Evolutionary conservation across 2,888 invertebrate species (phyloP), one percentile per base, ranked within the genome.

Genomic region (Sinopyrophorus schimmeli): DNA sequence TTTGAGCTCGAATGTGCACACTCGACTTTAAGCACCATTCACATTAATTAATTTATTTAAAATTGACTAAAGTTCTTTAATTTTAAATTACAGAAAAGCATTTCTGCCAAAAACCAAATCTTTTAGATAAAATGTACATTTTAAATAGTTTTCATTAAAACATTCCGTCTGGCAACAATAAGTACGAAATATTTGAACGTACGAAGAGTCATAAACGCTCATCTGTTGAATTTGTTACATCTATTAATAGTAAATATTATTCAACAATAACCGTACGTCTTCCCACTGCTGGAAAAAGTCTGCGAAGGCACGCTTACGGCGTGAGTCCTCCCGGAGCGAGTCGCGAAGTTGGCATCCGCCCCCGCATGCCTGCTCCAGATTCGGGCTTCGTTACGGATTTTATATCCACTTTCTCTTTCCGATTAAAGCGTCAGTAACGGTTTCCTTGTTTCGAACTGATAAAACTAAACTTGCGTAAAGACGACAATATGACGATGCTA

Each of bases 271-370:
- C 16, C 11, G 23, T 24, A 35, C n/a, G n/a, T n/a, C 39, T 39
- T 39, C 17, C 28, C 27, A 39, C 28, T 39, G 27, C 20, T 28
- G 14, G 28, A 20, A 39, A 35, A 41, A 39, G 31, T 47, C 38
- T 38, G 37, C 31, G 24, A 40, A 54, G 55, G 54, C 53, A 58
- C 55, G 55, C 52, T 54, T 54, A 50, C 43, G 50, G 52, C 56
- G 44, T 39, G 52, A 54, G 48, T 51, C 43, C n/a, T n/a, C n/a
- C 48, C 48, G 47, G 44, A 42, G 26, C 31, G 38, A 35, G 38
- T 46, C 38, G 46, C 40, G 42, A 42, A 42, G 24, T 42, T 15
- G 32, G 34, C 27, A 32, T 30, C 47, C 44, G 43, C 52, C 55
- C 50, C 51, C 53, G 31, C 47, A 55, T 55, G 53, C 54, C 54